phyloP scores from a whole-genome alignment of 2,797 vertebrate genomes.

The Triplophysa bombifrons region DNA sequence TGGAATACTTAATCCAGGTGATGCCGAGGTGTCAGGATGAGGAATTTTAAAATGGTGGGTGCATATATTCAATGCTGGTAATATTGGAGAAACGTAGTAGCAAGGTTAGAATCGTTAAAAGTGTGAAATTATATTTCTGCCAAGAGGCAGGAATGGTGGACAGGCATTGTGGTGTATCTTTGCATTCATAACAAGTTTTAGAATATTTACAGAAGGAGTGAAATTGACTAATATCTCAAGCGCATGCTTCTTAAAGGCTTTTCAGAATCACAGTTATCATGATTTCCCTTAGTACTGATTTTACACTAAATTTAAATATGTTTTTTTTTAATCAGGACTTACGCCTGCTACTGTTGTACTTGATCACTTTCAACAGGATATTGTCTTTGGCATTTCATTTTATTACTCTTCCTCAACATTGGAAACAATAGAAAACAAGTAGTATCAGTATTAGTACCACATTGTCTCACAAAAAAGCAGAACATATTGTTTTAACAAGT shows the following conservation, averaged over 20 bases:
- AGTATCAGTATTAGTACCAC: background rate
- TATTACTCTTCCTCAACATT: too few species aligned
- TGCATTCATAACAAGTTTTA: slow-evolving; percentile 82
- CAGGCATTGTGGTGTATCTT: slow-evolving; percentile 83
- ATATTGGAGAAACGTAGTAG: slow-evolving; percentile 83
- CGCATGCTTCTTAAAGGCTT: slow-evolving; percentile 27
- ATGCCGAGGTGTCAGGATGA: slow-evolving; percentile 86
- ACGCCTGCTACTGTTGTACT: background rate
- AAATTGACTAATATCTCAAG: slow-evolving; percentile 78
- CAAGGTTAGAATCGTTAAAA: slow-evolving; percentile 89
- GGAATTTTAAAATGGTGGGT: slow-evolving; percentile 87
- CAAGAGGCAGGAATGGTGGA: slow-evolving; percentile 86
- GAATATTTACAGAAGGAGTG: slow-evolving; percentile 83
- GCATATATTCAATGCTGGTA: slow-evolving; percentile 82
- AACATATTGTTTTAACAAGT: background rate
- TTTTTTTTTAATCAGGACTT: background rate
- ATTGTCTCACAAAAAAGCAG: background rate
- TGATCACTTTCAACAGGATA: background rate
- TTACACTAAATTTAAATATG: background rate
- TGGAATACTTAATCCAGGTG: slow-evolving; percentile 82
- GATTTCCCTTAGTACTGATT: background rate
- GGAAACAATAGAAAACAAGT: background rate
- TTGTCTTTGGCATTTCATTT: too few species aligned
- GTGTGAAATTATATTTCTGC: slow-evolving; percentile 91
- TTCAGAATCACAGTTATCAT: slow-evolving; percentile 3